Base-by-base conservation (phyloP, 1,140 invertebrate genomes). In the Hyles euphorbiae region DNA sequence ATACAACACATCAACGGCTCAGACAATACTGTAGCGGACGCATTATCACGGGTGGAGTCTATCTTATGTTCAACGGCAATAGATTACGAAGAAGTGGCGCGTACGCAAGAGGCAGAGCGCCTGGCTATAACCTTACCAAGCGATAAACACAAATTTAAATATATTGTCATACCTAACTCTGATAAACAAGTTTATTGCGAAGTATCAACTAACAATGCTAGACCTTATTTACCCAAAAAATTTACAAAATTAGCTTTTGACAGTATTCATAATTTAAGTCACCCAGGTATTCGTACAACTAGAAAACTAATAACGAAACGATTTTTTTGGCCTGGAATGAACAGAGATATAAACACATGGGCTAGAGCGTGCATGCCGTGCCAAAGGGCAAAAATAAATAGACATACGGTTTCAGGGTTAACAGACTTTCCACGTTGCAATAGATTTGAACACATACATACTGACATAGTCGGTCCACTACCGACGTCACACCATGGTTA, bases 11-110 rank as follows among this genome's bases (percentile, higher is more conserved):
- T 68, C 5, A 52, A 12, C 33, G 65, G 65, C 12, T 22, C 34
- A 40, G 36, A 60, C 3, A 67, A 67, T 12, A 53, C 56, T 7
- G 58, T 60, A 32, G 65, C 68, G 1, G 68, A 66, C 49, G n/a
- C 68, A 43, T 40, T 65, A 6, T 68, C 61, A 7, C 55, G 61
- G 10, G 56, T 60, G 4, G 47, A 59, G 55, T 46, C 46, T 5
- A 59, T 63, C 5, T 22, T 11, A 4, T 11, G 46, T 10, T 10
- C 49, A 51, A 34, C 9, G 5, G 33, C 10, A 33, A 12, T 51
- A 7, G 49, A 51, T 51, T 51, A 32, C 49, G 12, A 22, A 5
- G 10, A 12, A 32, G 5, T 51, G 12, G 49, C 49, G 9, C 11
- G 4, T 3, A 5, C 49, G 6, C 49, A 51, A 51, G 12, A 6